Conservation (phyloP, 2,113 vertebrate species). For the Ailuropoda melanoleuca region DNA sequence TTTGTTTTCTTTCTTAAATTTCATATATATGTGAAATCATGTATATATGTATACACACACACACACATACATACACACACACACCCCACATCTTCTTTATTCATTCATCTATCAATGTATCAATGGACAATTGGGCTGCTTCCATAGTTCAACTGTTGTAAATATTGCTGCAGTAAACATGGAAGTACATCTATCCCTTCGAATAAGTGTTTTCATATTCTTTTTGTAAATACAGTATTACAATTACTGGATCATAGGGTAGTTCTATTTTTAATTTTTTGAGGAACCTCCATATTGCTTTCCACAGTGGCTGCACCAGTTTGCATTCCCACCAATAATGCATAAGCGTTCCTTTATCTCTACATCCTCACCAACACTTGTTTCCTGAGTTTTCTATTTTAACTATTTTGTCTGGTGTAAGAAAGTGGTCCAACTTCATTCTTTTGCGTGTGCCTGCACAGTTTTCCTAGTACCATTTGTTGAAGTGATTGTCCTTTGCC, state of each 20-base stretch:
- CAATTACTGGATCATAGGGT: background rate
- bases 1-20: background rate
- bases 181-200: background rate
- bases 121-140: background rate
- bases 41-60: fast-evolving
- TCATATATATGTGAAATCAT: background rate
- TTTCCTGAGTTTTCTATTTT: background rate
- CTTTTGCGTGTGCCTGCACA: background rate
- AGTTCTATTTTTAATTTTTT: background rate
- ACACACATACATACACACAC: background rate
- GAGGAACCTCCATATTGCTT: background rate
- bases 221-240: background rate
- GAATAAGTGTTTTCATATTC: background rate
- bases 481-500: background rate
- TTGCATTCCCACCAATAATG: background rate
- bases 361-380: background rate
- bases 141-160: background rate
- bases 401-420: background rate
- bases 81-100: background rate
- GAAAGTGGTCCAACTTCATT: background rate
- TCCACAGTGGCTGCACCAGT: background rate
- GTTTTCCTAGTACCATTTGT: background rate
- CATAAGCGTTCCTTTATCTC: background rate
- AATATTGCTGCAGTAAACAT: background rate
- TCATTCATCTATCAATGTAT: background rate